phyloP scores from a whole-genome alignment of 1,140 invertebrate species.

The Euura lappo region DNA sequence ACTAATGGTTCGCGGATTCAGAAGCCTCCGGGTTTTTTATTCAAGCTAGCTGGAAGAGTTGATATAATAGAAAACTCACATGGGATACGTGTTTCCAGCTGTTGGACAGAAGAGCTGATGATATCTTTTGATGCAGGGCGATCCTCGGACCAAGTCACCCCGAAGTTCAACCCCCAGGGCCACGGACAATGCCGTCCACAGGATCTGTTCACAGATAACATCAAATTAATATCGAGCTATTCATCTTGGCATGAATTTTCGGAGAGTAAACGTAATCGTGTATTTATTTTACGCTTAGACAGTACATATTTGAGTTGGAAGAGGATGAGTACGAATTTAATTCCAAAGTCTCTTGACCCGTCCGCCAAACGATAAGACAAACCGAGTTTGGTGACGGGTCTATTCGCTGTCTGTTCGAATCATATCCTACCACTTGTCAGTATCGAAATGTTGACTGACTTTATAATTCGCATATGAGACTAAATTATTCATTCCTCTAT shows the following conservation, averaged over 20 bases:
- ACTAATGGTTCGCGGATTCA: no score
- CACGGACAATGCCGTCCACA: constrained; percentile 87
- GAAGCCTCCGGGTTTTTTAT: no score
- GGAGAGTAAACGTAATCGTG: not conserved
- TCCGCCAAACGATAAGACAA: not conserved
- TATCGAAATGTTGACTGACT: no score
- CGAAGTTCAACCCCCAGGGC: constrained; percentile 83
- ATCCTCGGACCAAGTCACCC: constrained; percentile 83
- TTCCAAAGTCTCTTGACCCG: not conserved
- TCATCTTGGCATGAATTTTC: not conserved
- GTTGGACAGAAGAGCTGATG: constrained; percentile 91
- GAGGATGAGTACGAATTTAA: not conserved
- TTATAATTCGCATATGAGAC: no score
- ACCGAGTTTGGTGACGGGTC: no score
- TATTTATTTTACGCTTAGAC: not conserved
- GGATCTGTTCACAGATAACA: constrained; percentile 65
- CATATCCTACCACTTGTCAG: no score
- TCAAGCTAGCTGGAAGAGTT: no score
- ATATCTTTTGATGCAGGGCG: constrained; percentile 86
- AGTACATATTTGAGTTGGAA: constrained; percentile 1
- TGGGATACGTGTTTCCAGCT: constrained; percentile 86
- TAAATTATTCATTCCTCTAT: no score
- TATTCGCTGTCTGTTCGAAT: no score
- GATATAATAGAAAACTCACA: constrained; percentile 68
- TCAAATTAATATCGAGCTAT: no score